Evolutionary conservation across 1,140 invertebrate genomes (phyloP), one percentile per base, ranked within the genome.

Genomic region (Archivesica marissinica): DNA sequence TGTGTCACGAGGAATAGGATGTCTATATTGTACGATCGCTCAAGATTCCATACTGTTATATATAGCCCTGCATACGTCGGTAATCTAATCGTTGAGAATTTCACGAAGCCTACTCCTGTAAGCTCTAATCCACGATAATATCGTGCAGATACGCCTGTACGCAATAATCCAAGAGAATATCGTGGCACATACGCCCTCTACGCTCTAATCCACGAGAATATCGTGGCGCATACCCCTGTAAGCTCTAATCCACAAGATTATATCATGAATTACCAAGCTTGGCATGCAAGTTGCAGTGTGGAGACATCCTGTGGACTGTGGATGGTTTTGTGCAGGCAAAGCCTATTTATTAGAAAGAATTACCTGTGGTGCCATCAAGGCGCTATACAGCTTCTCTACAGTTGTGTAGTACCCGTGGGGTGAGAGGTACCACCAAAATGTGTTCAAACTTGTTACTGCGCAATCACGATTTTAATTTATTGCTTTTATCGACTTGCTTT

Each of bases 381-480:
- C 66, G n/a, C 25, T 30, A 17, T 38, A 39, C 39, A 39, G 52
- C 56, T 59, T 39, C 44, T 77, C 30, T 39, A 30, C 35, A 35
- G 33, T 38, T 44, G n/a, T 56, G 33, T n/a, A 23, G 28, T 38
- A 35, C 15, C 23, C 41, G 52, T 41, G 7, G 6, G 35, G 35
- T 39, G 30, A 41, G 33, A 61, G 80, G 56, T 83, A 54, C 70
- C 70, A 59, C 68, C 70, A 28, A 33, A 17, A 39, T 83, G 80
- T 74, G 68, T 74, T 83, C 68, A 68, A 81, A 20, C 9, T 56
- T 15, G 44, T 76, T 76, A 54, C 25, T 25, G 13, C 30, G 17
- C 54, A 78, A 78, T 78, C 76, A 78, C 56, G 76, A 78, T 78
- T 38, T 44, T 59, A 78, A 78, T 78, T 78, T n/a, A n/a, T 50